Evolutionary conservation across 2,797 vertebrate genomes (phyloP), one percentile per base, ranked within the genome.

Genomic region (Cephalopachus bancanus): DNA sequence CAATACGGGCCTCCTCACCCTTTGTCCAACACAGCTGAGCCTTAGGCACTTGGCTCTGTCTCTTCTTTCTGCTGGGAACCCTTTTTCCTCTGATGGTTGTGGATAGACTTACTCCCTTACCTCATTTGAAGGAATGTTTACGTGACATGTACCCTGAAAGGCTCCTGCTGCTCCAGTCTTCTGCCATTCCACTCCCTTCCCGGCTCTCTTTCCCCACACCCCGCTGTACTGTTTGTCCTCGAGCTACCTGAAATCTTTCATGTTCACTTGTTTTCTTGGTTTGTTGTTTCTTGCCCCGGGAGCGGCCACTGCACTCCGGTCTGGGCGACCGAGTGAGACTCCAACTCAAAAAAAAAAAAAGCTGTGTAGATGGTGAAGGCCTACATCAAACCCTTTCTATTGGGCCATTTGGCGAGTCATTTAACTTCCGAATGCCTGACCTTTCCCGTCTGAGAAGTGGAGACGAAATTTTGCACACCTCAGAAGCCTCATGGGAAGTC

Each of bases 381-480:
- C 67, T 51, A 26, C 55, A 22, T 14, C 71, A 75, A 15, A n/a
- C 69, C 62, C 91, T 65, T 96, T 67, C 28, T 51, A 0, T 5
- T 76, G 69, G 76, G 28, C 14, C 78, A n/a, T 64, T 83, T 4
- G 11, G 59, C 33, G 57, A 83, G 30, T 79, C 71, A 51, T 33
- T 91, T 72, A 72, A 44, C 16, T 89, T 95, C 10, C 76, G 16
- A 59, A 7, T 79, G 28, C 53, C 15, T 80, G 55, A 26, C 26
- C 33, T 93, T 89, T 95, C 59, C 17, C 75, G 44, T 91, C 30
- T 86, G 12, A 11, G 67, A 26, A 92, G 33, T 90, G 84, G n/a
- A 24, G 44, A 89, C 60, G 57, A 78, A 20, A 10, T 83, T 89
- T n/a, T 83, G 53, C 26, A 55, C 3, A 22, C 19, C 24, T 72